These are phyloP conservation scores for Synergus japonicus DNA, from an alignment of 2,888 invertebrate genomes.

Conservation along the genomic window DNA sequence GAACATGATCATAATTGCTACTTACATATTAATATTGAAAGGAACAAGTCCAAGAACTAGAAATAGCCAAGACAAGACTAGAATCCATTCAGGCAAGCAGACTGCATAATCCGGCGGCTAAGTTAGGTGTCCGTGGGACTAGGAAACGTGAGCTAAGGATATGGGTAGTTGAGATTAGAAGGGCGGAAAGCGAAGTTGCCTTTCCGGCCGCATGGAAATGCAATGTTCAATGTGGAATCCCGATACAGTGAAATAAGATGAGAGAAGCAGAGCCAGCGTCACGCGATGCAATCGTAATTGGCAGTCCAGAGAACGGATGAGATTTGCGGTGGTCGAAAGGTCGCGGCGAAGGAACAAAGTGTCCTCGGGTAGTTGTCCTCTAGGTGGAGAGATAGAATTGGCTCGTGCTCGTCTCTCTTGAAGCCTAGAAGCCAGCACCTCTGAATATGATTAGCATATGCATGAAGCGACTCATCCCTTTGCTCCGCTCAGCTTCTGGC, in stretches of 20 bases:
- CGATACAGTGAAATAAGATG: constrained; percentile 14
- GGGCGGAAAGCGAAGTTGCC: constrained; percentile 23
- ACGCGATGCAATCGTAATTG: constrained; percentile 56
- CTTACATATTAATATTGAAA: neutral
- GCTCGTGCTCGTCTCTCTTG: constrained; percentile 60
- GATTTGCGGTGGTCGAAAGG: constrained; percentile 56
- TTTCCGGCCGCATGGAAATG: constrained; percentile 35
- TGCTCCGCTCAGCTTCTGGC: constrained; percentile 44
- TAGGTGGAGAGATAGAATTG: constrained; percentile 56
- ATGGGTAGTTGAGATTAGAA: constrained; percentile 20
- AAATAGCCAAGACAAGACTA: neutral
- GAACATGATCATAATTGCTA: too few species aligned
- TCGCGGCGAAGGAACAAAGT: constrained; percentile 47
- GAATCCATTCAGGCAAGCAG: neutral
- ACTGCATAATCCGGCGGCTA: neutral
- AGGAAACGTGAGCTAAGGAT: neutral
- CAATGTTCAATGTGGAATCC: constrained; percentile 23
- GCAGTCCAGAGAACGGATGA: constrained; percentile 52
- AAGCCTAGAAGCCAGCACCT: constrained; percentile 64
- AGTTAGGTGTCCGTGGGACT: constrained; percentile 29
- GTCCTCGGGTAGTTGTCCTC: constrained; percentile 46
- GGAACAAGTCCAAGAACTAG: neutral
- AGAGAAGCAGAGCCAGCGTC: constrained; percentile 14
- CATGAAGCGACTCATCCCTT: constrained; percentile 66
- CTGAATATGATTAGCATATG: constrained; percentile 74